Base-by-base conservation (phyloP, 2,113 vertebrate genomes). In the Podilymbus podiceps region DNA sequence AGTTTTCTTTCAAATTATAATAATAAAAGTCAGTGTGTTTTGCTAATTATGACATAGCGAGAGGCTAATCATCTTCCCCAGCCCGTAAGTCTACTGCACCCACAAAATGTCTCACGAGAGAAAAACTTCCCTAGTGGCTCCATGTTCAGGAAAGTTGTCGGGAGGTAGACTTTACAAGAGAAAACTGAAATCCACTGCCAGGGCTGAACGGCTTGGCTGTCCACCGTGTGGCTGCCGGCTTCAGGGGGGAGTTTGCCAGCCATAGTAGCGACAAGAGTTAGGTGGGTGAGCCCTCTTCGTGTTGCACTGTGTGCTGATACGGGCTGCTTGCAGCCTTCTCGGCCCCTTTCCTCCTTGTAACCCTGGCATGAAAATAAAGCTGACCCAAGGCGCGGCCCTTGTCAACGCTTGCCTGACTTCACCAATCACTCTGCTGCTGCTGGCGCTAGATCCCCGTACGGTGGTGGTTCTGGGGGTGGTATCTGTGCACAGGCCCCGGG, bases 11-110 rank as follows among this genome's bases (percentile, higher is more conserved):
- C 89, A 31, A 85, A 52, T 91, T 30, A 74, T 24, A 27, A 79
- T 59, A 95, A 96, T 95, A 96, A 97, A 97, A 90, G 77, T 85
- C 85, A 64, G 49, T 87, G 64, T 92, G 90, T 94, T 97, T 96
- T 90, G 89, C 88, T 86, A 91, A 75, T 79, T 86, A 19, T 42
- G 44, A 59, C 82, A 53, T n/a, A 97, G 78, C 85, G 63, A 95
- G 96, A 96, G 88, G 82, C 88, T 95, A 2, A 92, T 93, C 64
- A 55, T 89, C 90, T 85, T 66, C 84, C 66, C 74, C 81, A 90
- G 86, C 69, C 93, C 16, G 0, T 20, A 33, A 85, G 12, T 35
- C 83, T 78, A 3, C 80, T 85, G 86, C 63, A 92, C 62, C 66
- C 74, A 38, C 42, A 35, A 14, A 42, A 11, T 17, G 35, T 66